phyloP scores from a whole-genome alignment of 2,113 vertebrate genomes.

The Cyprinodon tularosa region DNA sequence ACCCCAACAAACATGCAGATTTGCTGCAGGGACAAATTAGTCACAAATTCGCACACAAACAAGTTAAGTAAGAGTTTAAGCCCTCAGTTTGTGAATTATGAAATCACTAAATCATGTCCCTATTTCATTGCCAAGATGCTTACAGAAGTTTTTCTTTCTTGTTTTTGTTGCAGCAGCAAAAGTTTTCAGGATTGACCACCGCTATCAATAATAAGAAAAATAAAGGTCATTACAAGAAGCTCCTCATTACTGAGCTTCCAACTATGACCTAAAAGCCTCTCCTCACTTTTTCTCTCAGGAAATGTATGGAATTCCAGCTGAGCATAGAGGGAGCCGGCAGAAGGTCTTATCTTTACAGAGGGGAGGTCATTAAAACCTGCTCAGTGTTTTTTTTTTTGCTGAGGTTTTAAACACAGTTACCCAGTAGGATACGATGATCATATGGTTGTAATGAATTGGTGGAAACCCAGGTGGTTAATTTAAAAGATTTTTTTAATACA shows the following conservation, averaged over 20 bases:
- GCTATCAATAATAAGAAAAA: constrained; percentile 11
- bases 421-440: constrained; percentile 65
- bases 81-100: constrained; percentile 2
- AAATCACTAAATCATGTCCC: constrained; percentile 9
- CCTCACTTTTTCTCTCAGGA: constrained; percentile 57
- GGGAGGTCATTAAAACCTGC: constrained; percentile 51
- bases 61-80: constrained; percentile 10
- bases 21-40: constrained; percentile 25
- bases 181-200: neutral
- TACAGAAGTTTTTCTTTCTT: constrained; percentile 2
- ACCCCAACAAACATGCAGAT: constrained; percentile 58
- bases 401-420: constrained; percentile 18
- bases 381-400: constrained; percentile 38
- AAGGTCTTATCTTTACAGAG: constrained; percentile 54
- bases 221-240: constrained; percentile 5
- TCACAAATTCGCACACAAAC: constrained; percentile 33
- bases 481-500: constrained; percentile 29
- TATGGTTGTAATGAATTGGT: constrained; percentile 69
- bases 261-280: constrained; percentile 36
- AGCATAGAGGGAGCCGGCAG: constrained; percentile 54
- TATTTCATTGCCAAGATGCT: neutral
- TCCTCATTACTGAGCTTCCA: constrained; percentile 15
- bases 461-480: constrained; percentile 59
- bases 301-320: constrained; percentile 56
- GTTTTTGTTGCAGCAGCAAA: neutral